Percentiles rank a stretch among this genome's conserved stretches.
Evolutionary conservation across 2,113 vertebrate genomes (phyloP).

Genomic region (Larimichthys crocea): DNA sequence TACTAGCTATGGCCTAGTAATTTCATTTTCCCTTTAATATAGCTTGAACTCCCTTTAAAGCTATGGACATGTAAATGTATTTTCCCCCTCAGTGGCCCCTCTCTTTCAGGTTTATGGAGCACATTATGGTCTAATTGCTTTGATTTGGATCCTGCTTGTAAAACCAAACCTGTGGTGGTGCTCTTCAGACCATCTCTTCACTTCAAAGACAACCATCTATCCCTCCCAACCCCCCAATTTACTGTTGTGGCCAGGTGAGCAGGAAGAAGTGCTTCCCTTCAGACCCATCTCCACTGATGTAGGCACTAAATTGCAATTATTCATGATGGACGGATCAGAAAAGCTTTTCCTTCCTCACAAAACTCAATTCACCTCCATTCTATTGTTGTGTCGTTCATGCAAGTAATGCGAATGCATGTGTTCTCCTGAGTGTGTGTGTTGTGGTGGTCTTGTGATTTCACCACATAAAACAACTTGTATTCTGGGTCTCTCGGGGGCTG

Average conservation of each 20-base stretch:
- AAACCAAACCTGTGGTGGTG: slow-evolving; percentile 79
- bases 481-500: slow-evolving; percentile 55
- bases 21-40: slow-evolving; percentile 72
- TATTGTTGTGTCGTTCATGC: slow-evolving; percentile 49
- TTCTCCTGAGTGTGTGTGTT: slow-evolving; percentile 13
- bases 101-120: slow-evolving; percentile 83
- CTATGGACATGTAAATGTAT: slow-evolving; percentile 61
- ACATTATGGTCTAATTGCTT: slow-evolving; percentile 87
- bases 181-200: slow-evolving; percentile 80
- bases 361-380: slow-evolving; percentile 39
- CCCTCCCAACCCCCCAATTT: slow-evolving; percentile 8
- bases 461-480: slow-evolving; percentile 67
- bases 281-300: slow-evolving; percentile 28
- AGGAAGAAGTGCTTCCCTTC: slow-evolving; percentile 32
- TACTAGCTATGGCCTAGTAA: slow-evolving; percentile 33
- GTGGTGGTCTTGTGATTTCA: slow-evolving; percentile 55
- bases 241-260: slow-evolving; percentile 38
- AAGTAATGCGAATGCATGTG: slow-evolving; percentile 36
- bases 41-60: slow-evolving; percentile 63
- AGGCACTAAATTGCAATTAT: slow-evolving; percentile 43
- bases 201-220: slow-evolving; percentile 70
- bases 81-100: slow-evolving; percentile 69
- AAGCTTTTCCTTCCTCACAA: slow-evolving; percentile 25
- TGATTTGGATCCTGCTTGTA: slow-evolving; percentile 84
- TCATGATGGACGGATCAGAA: slow-evolving; percentile 40